phyloP scores from a whole-genome alignment of 2,797 vertebrate species.

The Gymnopithys bicolor region DNA sequence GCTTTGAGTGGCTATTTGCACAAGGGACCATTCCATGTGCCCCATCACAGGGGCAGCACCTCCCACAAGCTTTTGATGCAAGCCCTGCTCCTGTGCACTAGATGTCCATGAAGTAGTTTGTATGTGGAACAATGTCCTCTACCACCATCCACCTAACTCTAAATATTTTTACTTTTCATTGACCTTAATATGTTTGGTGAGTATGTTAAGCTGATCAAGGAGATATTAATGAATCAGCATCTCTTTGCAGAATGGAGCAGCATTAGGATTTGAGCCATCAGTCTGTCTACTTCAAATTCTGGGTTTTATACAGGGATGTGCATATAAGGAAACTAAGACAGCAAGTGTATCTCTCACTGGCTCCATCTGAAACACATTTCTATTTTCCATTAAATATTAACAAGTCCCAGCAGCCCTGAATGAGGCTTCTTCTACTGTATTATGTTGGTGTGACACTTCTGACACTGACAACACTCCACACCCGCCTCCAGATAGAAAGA shows the following conservation, averaged over 20 bases:
- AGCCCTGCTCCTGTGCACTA: not conserved
- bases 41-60: rapidly evolving
- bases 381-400: not conserved
- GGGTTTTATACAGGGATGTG: not conserved
- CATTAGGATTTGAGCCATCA: not conserved
- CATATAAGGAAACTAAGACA: not conserved
- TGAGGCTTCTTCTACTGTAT: not conserved
- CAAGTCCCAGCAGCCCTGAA: not conserved
- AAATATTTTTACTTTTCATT: not conserved
- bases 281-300: not conserved
- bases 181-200: not conserved
- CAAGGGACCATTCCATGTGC: rapidly evolving
- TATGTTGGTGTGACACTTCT: not conserved
- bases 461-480: not conserved
- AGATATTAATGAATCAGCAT: not conserved
- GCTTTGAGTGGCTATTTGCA: not conserved
- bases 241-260: not conserved
- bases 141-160: not conserved
- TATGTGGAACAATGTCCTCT: rapidly evolving
- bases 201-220: not conserved
- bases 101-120: not conserved
- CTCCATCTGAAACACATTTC: not conserved
- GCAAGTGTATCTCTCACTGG: not conserved
- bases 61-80: not conserved
- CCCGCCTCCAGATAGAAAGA: not conserved